Percentiles rank a stretch among this genome's conserved stretches.
These are phyloP conservation scores for Lytechinus variegatus DNA, from an alignment of 35 echinoderm and acorn worm species.

Conservation along the genomic window DNA sequence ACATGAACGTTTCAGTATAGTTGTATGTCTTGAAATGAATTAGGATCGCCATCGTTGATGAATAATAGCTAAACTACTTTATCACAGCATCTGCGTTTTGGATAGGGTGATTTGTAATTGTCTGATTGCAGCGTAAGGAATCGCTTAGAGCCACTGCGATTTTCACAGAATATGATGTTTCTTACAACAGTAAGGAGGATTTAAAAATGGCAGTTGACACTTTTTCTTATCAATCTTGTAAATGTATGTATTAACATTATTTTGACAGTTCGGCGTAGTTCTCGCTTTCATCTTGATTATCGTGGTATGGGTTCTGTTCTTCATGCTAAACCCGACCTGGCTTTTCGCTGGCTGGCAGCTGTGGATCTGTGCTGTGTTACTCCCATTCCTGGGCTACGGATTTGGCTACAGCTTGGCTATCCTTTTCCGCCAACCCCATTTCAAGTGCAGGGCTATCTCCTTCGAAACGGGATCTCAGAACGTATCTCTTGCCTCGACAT, in stretches of 20 bases:
- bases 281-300: slow-evolving; percentile 59
- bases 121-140: too few relatives aligned
- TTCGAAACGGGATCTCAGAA: slow-evolving; percentile 83
- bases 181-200: too few relatives aligned
- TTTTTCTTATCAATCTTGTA: not conserved
- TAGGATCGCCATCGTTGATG: too few relatives aligned
- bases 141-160: too few relatives aligned
- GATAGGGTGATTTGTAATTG: too few relatives aligned
- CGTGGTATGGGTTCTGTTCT: slow-evolving; percentile 50
- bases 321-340: slow-evolving; percentile 60
- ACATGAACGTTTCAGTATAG: too few relatives aligned
- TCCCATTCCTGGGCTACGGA: slow-evolving; percentile 46
- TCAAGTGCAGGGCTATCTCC: slow-evolving; percentile 72
- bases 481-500: slow-evolving; percentile 63
- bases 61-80: too few relatives aligned
- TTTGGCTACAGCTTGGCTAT: slow-evolving; percentile 59
- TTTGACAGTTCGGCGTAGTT: slow-evolving; percentile 59
- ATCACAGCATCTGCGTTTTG: too few relatives aligned
- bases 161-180: too few relatives aligned
- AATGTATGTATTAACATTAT: not conserved
- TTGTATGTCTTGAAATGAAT: too few relatives aligned
- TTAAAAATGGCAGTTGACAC: too few relatives aligned
- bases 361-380: slow-evolving; percentile 45
- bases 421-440: slow-evolving; percentile 56
- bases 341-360: slow-evolving; percentile 50